These are phyloP conservation scores for Melipona quadrifasciata DNA, from an alignment of 1,140 invertebrate genomes.

Conservation along the genomic window DNA sequence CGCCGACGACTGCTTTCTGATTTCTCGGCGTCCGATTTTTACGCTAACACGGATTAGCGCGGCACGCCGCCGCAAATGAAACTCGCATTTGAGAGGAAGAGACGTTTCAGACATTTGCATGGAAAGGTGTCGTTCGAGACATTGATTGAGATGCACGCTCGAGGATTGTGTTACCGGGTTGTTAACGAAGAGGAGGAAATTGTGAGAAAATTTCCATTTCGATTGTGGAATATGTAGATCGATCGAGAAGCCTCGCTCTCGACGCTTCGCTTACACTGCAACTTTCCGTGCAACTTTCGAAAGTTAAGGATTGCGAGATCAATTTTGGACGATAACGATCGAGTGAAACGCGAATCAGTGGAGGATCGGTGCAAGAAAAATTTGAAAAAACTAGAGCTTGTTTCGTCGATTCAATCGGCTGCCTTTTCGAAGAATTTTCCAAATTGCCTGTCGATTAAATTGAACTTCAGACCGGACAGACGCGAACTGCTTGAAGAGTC, in stretches of 20 bases:
- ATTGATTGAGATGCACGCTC: not conserved
- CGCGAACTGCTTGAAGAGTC: not conserved
- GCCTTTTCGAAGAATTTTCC: no score
- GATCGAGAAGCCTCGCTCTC: not conserved
- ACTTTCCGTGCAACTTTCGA: not conserved
- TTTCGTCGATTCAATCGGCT: no score
- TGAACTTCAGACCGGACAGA: not conserved
- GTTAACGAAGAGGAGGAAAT: not conserved
- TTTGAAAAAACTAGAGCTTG: no score
- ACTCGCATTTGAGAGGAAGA: not conserved
- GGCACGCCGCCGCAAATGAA: not conserved
- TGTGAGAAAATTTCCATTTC: not conserved
- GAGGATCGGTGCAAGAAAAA: no score
- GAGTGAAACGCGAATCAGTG: no score
- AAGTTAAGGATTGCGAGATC: no score
- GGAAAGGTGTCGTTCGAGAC: no score
- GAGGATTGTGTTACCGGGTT: not conserved
- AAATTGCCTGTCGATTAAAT: no score
- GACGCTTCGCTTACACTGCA: not conserved
- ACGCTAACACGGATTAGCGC: conserved; percentile 4
- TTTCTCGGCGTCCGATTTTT: conserved; percentile 24
- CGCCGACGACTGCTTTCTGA: conserved; percentile 25
- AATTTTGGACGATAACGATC: no score
- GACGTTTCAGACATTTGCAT: not conserved
- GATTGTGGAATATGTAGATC: not conserved